phyloP scores from a whole-genome alignment of 1,140 invertebrate species.

The Calosoma granatense region DNA sequence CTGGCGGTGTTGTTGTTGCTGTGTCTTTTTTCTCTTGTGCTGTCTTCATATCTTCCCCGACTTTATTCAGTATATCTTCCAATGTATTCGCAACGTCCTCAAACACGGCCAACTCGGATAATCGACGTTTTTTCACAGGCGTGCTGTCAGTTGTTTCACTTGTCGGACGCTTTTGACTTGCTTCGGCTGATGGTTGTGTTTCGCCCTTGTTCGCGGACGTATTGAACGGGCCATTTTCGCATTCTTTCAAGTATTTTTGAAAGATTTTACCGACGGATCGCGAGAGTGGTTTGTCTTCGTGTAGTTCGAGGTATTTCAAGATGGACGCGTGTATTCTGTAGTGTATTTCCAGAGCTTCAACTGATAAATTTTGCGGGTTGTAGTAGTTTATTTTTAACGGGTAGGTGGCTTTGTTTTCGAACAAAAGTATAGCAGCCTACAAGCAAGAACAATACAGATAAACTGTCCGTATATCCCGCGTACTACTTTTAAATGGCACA shows the following conservation, averaged over 20 bases:
- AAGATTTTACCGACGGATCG: constrained; percentile 27
- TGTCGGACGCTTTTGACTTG: neutral
- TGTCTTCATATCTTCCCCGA: constrained; percentile 14
- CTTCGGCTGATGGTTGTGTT: neutral
- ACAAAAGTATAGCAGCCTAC: constrained; percentile 58
- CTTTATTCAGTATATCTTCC: constrained; percentile 21
- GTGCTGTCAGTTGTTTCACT: neutral
- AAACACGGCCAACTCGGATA: neutral
- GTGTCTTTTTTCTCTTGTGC: constrained; percentile 1
- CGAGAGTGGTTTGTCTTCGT: constrained; percentile 37
- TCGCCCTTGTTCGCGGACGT: neutral
- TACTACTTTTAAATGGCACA: constrained; percentile 4
- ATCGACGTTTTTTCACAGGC: neutral
- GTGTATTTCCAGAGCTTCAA: constrained; percentile 84
- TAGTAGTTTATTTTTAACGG: constrained; percentile 78
- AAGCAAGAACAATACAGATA: constrained; percentile 12
- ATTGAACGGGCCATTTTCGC: neutral
- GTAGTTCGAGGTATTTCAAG: constrained; percentile 72
- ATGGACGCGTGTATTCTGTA: constrained; percentile 76
- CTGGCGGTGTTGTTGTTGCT: too few relatives aligned
- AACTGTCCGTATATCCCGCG: neutral
- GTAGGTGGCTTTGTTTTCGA: constrained; percentile 74
- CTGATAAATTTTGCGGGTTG: constrained; percentile 66
- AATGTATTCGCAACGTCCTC: constrained; percentile 18
- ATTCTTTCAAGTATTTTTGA: constrained; percentile 27